phyloP scores from a whole-genome alignment of 35 echinoderm and acorn worm genomes.

The Chiridota heheva region DNA sequence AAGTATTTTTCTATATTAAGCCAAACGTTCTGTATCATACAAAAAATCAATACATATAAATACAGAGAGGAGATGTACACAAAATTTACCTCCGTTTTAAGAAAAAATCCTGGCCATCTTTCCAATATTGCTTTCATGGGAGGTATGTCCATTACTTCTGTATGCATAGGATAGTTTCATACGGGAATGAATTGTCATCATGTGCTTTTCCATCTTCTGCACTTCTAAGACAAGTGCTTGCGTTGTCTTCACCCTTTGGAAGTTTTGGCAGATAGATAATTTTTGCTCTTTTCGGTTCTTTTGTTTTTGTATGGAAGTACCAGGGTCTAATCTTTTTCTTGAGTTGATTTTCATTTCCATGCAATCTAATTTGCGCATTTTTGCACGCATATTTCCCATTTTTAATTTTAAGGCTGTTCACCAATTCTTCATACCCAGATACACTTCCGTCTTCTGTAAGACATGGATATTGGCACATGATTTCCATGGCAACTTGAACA shows the following conservation, averaged over 20 bases:
- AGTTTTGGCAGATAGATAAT: constrained; percentile 17
- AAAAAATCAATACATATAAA: too few relatives aligned
- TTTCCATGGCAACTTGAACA: neutral
- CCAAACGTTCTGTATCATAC: too few relatives aligned
- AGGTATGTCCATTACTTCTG: neutral
- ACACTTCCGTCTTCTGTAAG: constrained; percentile 4
- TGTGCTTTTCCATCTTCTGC: constrained; percentile 6
- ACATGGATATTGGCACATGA: constrained; percentile 10
- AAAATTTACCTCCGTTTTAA: constrained; percentile 21
- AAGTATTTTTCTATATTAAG: too few relatives aligned
- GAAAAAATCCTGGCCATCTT: constrained; percentile 22
- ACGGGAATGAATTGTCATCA: constrained; percentile 1
- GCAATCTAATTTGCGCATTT: constrained; percentile 10
- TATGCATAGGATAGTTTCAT: constrained; percentile 10
- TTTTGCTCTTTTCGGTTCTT: constrained; percentile 17
- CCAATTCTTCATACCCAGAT: constrained; percentile 28
- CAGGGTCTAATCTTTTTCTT: neutral
- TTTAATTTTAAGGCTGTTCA: constrained; percentile 11
- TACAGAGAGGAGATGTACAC: too few relatives aligned
- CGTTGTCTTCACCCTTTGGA: constrained; percentile 27
- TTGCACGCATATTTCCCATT: constrained; percentile 20
- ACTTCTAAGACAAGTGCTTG: constrained; percentile 17
- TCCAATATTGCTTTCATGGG: neutral
- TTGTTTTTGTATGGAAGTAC: constrained; percentile 6
- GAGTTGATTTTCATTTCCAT: constrained; percentile 33